A percentile compares a stretch with the other conserved stretches of the same genome.
These are phyloP conservation scores for Lophura nycthemera DNA, from an alignment of 2,113 vertebrate species.

Conservation along the genomic window DNA sequence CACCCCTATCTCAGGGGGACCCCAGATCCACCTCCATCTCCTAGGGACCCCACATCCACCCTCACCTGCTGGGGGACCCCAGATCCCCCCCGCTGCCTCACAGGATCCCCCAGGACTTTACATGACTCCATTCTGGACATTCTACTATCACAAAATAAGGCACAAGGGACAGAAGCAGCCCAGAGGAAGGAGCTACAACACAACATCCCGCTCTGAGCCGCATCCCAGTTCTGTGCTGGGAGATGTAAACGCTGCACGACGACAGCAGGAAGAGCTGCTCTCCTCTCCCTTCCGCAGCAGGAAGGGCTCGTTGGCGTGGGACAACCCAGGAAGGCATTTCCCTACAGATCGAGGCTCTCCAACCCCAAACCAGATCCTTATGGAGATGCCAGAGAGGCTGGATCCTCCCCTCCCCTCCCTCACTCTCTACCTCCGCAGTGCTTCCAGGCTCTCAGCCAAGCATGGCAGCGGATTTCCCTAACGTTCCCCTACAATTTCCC, in stretches of 20 bases:
- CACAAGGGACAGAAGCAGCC: background rate
- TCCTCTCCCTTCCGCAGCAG: background rate
- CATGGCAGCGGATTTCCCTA: background rate
- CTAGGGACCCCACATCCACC: background rate
- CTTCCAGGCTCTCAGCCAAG: background rate
- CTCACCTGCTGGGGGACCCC: background rate
- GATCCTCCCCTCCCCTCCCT: background rate
- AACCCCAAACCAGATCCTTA: background rate
- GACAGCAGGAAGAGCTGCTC: background rate
- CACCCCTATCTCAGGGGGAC: no score
- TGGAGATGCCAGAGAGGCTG: background rate
- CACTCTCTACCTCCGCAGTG: background rate
- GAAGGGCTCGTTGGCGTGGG: background rate
- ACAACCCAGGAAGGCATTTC: background rate
- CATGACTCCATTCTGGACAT: background rate
- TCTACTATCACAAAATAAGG: background rate
- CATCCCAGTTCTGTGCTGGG: background rate
- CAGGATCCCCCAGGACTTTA: no score
- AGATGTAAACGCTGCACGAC: background rate
- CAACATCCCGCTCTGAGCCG: background rate
- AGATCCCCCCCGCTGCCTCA: background rate
- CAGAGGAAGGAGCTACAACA: background rate
- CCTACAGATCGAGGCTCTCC: background rate
- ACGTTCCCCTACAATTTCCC: background rate
- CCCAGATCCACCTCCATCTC: no score